Conservation (phyloP, 2,113 vertebrate species). For the Urocynchramus pylzowi region DNA sequence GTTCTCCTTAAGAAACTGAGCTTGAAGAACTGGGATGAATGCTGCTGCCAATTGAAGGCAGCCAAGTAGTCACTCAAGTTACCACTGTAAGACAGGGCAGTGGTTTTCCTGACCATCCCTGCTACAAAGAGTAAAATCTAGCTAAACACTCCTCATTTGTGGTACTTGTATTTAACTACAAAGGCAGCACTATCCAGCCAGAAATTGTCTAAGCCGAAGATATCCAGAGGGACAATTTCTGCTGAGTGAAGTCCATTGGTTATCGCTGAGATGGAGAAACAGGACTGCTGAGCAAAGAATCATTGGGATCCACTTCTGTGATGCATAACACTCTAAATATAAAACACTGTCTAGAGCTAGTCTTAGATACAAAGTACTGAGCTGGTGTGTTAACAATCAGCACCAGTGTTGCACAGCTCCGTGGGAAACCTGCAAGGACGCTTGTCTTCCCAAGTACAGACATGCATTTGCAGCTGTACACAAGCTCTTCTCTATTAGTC, state of each 20-base stretch:
- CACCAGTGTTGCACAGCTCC: background rate
- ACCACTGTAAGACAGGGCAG: background rate
- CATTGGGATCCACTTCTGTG: background rate
- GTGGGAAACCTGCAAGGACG: background rate
- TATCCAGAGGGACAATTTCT: background rate
- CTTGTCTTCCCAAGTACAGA: background rate
- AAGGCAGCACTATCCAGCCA: background rate
- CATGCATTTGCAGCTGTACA: background rate
- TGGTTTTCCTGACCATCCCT: background rate
- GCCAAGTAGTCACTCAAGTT: background rate
- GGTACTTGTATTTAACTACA: background rate
- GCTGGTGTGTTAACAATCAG: background rate
- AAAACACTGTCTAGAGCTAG: background rate
- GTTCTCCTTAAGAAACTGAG: background rate
- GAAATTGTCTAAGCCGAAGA: background rate
- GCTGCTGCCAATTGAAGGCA: background rate
- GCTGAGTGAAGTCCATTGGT: background rate
- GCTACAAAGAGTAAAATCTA: background rate
- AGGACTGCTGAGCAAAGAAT: background rate
- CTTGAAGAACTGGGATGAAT: background rate
- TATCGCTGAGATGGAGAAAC: background rate
- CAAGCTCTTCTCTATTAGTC: background rate
- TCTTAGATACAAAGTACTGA: background rate
- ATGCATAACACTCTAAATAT: fast-evolving
- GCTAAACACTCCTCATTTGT: background rate